These are phyloP conservation scores for Candoia aspera DNA, from an alignment of 2,113 vertebrate species.

Conservation along the genomic window DNA sequence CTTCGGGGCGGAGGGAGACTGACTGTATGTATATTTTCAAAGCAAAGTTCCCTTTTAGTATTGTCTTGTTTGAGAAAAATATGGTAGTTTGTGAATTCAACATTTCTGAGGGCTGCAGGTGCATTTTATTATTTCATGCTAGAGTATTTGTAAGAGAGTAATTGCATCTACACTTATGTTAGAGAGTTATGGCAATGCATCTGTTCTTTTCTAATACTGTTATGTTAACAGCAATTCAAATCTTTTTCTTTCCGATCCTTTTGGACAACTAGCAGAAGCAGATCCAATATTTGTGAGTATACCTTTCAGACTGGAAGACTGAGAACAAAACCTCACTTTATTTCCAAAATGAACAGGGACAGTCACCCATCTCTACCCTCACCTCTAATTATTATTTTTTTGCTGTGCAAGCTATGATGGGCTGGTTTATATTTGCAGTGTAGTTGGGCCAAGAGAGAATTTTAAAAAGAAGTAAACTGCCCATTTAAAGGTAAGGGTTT, in stretches of 20 bases:
- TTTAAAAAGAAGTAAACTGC: background rate
- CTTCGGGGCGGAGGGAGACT: background rate
- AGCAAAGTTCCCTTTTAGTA: background rate
- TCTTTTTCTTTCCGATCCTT: background rate
- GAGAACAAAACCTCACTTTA: background rate
- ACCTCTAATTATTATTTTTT: background rate
- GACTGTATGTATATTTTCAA: background rate
- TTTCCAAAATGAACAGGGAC: background rate
- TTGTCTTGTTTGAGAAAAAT: background rate
- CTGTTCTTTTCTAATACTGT: background rate
- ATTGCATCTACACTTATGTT: background rate
- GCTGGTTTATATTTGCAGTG: background rate
- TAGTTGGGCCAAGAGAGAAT: background rate
- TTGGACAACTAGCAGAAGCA: background rate
- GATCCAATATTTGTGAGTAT: background rate
- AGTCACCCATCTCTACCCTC: background rate
- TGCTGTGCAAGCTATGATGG: background rate
- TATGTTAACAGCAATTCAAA: background rate
- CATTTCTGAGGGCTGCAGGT: background rate
- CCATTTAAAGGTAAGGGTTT: background rate
- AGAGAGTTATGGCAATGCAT: background rate
- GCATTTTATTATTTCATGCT: background rate
- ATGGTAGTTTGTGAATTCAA: background rate
- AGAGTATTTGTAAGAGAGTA: background rate
- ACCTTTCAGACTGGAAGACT: background rate